Evolutionary conservation across 2,888 invertebrate species (phyloP), one percentile per base, ranked within the genome.

Genomic region (Chesias legatella): DNA sequence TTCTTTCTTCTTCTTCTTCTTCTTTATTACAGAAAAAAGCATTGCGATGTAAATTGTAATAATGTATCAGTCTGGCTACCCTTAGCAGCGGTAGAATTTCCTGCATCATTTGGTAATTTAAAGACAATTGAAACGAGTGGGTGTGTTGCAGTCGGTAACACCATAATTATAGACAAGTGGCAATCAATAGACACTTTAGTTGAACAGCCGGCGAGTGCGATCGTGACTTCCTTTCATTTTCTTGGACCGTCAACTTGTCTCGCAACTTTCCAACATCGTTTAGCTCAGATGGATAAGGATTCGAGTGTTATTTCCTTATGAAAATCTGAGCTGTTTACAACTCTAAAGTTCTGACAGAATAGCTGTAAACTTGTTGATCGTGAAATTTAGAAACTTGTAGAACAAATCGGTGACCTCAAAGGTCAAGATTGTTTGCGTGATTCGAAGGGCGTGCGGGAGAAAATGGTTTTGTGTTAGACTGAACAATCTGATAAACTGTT

Each of bases 181-280:
- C 63, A 73, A 70, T 73, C 72, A 69, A 73, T 73, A 63, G 62
- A 55, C 64, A 65, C 61, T 73, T 67, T 58, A 62, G 59, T 65
- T 60, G 58, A 66, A 67, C 66, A 59, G 61, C 58, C 35, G 31
- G 54, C 53, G 47, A 21, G 60, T 63, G 52, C 53, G 58, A 62
- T 79, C 82, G 82, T 83, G 83, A 82, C 82, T 85, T 80, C 83
- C 79, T 75, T 57, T 64, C 51, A 75, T 79, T 81, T 79, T 79
- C 77, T 74, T 68, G 54, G 56, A 49, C 58, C 59, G 62, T 52
- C 56, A 51, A 67, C 61, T 66, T 55, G 83, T 70, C 71, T 69
- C 56, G 64, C 80, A 80, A 82, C 84, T 85, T 85, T 85, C 84
- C 79, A 76, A 40, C 41, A 38, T 37, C 42, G 58, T 58, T 56